Evolutionary conservation across 2,797 vertebrate genomes (phyloP).

Genomic region (Gadopsis bispinosus): DNA sequence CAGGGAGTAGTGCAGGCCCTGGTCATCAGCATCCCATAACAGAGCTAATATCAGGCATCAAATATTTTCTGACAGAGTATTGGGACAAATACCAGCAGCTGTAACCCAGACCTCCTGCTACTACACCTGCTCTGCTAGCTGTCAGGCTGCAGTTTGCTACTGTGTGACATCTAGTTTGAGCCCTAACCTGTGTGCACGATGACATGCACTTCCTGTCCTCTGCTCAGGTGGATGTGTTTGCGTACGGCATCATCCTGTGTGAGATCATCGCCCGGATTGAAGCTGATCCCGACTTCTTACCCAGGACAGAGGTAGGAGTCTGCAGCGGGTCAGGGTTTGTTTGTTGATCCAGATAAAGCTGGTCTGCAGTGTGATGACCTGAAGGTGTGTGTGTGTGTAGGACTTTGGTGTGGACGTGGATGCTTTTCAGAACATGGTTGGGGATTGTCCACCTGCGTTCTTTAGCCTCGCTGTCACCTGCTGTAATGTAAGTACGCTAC

Average conservation of each 20-base stretch:
- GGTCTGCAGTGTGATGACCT: too few species aligned
- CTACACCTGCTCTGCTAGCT: not conserved
- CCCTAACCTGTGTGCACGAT: not conserved
- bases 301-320: conserved; percentile 89
- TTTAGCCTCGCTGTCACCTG: conserved; percentile 92
- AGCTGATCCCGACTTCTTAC: conserved; percentile 94
- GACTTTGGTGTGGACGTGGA: conserved; percentile 93
- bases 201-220: not conserved
- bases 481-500: conserved; percentile 93
- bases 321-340: conserved; percentile 8
- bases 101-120: not conserved
- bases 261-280: conserved; percentile 94
- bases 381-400: conserved; percentile 71
- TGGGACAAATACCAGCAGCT: not conserved
- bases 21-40: too few species aligned
- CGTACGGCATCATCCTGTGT: conserved; percentile 94
- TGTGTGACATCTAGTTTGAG: not conserved
- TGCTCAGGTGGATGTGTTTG: conserved; percentile 92
- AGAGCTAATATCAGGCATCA: not conserved
- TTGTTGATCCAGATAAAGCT: not conserved
- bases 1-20: too few species aligned
- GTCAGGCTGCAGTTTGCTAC: not conserved
- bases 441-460: conserved; percentile 89
- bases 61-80: not conserved
- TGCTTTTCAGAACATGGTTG: conserved; percentile 90